phyloP scores from a whole-genome alignment of 2,797 vertebrate genomes.

The Ctenopoma kingsleyae region DNA sequence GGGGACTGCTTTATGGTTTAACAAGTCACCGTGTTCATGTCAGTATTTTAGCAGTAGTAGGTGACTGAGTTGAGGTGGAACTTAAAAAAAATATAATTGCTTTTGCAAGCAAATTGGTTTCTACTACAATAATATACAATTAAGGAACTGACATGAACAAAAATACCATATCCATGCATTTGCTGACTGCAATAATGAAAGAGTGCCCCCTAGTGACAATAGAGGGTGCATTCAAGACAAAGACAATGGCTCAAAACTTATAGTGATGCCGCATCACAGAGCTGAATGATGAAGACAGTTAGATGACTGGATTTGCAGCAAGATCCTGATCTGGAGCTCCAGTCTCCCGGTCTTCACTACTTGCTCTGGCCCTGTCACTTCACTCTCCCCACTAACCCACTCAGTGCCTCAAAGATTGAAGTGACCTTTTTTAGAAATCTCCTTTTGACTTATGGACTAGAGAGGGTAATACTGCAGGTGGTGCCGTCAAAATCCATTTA shows the following conservation, averaged over 20 bases:
- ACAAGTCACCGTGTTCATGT: slow-evolving; percentile 13
- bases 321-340: slow-evolving; percentile 9
- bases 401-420: slow-evolving; percentile 49
- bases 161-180: slow-evolving; percentile 17
- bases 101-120: slow-evolving; percentile 14
- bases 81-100: not conserved
- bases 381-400: not conserved
- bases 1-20: not conserved
- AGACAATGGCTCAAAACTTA: slow-evolving; percentile 45
- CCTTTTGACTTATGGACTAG: slow-evolving; percentile 57
- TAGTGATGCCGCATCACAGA: slow-evolving; percentile 26
- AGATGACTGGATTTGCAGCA: slow-evolving; percentile 35
- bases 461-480: slow-evolving; percentile 64
- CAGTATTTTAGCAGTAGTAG: not conserved
- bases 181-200: slow-evolving; percentile 59
- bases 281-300: slow-evolving; percentile 45
- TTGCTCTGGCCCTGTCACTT: slow-evolving; percentile 29
- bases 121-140: slow-evolving; percentile 12
- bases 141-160: slow-evolving; percentile 13
- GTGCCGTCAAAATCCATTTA: slow-evolving; percentile 72
- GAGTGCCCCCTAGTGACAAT: slow-evolving; percentile 75
- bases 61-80: slow-evolving; percentile 9
- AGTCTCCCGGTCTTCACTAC: slow-evolving; percentile 3
- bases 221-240: slow-evolving; percentile 10
- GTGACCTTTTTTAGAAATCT: slow-evolving; percentile 73